Percentiles rank a stretch among this genome's conserved stretches.
Conservation (phyloP, 1,140 invertebrate species). For the Druon quercuslanigerum region DNA sequence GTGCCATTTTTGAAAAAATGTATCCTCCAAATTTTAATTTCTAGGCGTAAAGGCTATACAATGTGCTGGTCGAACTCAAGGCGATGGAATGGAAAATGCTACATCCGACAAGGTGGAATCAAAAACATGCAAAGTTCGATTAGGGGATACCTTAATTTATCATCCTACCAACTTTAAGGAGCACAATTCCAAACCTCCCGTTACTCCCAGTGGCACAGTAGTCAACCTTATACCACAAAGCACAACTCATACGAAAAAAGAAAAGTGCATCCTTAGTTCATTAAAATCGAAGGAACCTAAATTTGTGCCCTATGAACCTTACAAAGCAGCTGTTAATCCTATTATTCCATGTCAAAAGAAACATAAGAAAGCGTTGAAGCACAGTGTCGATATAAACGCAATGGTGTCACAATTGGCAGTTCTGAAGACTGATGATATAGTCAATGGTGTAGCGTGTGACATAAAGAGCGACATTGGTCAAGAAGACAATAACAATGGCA, state of each 20-base stretch:
- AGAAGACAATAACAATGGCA: constrained; percentile 64
- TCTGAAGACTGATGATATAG: constrained; percentile 77
- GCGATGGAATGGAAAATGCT: constrained; percentile 78
- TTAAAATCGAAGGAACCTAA: constrained; percentile 85
- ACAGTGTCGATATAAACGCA: constrained; percentile 83
- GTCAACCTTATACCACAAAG: constrained; percentile 70
- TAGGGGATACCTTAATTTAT: constrained; percentile 72
- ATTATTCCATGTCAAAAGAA: constrained; percentile 78
- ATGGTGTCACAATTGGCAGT: constrained; percentile 82
- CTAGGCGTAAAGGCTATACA: constrained; percentile 57
- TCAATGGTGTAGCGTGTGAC: constrained; percentile 54
- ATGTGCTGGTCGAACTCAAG: constrained; percentile 71
- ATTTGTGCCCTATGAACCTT: constrained; percentile 93
- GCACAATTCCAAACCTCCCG: constrained; percentile 64
- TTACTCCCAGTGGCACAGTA: constrained; percentile 72
- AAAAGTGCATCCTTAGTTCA: constrained; percentile 66
- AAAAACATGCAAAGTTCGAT: constrained; percentile 59
- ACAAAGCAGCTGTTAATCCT: constrained; percentile 88
- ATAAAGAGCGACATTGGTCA: constrained; percentile 48
- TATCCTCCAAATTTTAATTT: constrained; percentile 10
- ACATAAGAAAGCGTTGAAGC: constrained; percentile 74
- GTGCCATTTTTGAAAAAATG: background rate
- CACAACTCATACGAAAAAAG: constrained; percentile 65
- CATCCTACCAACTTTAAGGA: constrained; percentile 73
- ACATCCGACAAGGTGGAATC: constrained; percentile 48